A percentile compares a stretch with the other conserved stretches of the same genome.
Evolutionary conservation across 2,113 vertebrate species (phyloP).

Genomic region (Arvicanthis niloticus): DNA sequence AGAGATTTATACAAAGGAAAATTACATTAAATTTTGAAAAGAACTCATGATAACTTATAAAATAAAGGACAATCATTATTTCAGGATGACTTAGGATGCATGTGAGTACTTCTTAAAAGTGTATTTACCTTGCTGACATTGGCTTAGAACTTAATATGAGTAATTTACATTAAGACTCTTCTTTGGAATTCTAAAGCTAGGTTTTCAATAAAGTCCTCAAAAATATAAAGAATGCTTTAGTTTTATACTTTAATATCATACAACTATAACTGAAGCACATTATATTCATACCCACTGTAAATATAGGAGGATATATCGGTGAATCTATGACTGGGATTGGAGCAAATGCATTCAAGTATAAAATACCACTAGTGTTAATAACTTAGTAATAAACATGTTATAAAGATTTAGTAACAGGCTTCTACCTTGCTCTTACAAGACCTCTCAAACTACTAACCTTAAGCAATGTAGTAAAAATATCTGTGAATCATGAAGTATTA

Average conservation of each 20-base stretch:
- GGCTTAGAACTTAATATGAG: conserved; percentile 19
- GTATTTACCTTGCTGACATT: conserved; percentile 31
- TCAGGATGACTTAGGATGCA: conserved; percentile 23
- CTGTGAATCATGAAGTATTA: not conserved
- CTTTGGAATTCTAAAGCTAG: not conserved
- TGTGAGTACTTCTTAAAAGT: not conserved
- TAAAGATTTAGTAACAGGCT: not conserved
- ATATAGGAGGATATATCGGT: not conserved
- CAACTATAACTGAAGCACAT: conserved; percentile 14
- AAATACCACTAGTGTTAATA: conserved; percentile 25
- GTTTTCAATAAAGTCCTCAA: conserved; percentile 2
- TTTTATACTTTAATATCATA: conserved; percentile 35
- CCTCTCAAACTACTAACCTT: not conserved
- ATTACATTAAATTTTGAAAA: conserved; percentile 42
- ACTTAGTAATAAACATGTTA: not conserved
- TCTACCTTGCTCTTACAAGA: not conserved
- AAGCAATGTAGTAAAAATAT: not conserved
- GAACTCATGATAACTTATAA: not conserved
- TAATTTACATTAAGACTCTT: conserved; percentile 46
- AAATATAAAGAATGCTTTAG: conserved; percentile 26
- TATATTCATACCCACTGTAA: conserved; percentile 14
- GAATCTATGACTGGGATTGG: not conserved
- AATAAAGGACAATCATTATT: conserved; percentile 14
- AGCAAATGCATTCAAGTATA: not conserved
- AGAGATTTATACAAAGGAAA: conserved; percentile 43